A percentile compares a stretch with the other conserved stretches of the same genome.
Conservation (phyloP, 2,888 invertebrate species). For the Patella pellucida region DNA sequence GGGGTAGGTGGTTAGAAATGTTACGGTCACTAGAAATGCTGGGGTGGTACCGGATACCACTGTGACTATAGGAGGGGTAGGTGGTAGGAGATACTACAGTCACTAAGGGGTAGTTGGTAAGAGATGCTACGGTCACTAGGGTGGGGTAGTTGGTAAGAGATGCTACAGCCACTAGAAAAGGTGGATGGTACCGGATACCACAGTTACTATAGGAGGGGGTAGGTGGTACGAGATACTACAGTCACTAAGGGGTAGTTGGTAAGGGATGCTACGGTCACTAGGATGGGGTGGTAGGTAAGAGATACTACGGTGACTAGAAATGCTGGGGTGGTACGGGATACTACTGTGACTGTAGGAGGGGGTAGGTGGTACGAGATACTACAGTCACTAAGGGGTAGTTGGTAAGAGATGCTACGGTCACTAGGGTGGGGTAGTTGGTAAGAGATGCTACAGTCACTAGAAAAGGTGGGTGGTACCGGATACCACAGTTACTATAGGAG, state of each 20-base stretch:
- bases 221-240: no score
- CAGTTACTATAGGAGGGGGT: no score
- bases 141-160: no score
- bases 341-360: background rate
- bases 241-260: background rate
- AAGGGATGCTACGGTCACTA: background rate
- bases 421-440: background rate
- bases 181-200: no score
- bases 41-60: background rate
- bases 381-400: background rate
- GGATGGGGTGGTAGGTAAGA: background rate
- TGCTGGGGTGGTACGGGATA: background rate
- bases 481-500: background rate
- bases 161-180: no score
- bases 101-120: no score
- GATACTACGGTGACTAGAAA: background rate
- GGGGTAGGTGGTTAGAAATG: no score
- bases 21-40: no score
- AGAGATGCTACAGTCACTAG: background rate
- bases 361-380: background rate
- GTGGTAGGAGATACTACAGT: no score
- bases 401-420: background rate
- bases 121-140: no score
- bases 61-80: no score
- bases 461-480: background rate